These are phyloP conservation scores for Erpobdella octoculata DNA, from an alignment of 2,888 invertebrate species.

Conservation along the genomic window DNA sequence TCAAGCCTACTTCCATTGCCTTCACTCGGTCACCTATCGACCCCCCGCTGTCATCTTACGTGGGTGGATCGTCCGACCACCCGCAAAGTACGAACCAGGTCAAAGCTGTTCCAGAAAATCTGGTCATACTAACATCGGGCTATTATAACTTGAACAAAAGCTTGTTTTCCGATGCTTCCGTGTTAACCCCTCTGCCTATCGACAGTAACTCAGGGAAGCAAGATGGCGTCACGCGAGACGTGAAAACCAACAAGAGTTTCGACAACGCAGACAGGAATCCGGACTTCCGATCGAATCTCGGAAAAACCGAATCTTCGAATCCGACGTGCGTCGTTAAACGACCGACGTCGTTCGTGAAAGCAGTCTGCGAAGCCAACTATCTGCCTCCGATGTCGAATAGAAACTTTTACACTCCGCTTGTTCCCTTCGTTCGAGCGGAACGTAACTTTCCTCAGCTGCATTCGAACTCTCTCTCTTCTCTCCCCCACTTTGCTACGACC, in stretches of 20 bases:
- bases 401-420: slow-evolving; percentile 17
- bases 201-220: not conserved
- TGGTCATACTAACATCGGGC: not conserved
- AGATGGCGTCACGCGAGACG: not conserved
- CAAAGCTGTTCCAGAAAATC: not conserved
- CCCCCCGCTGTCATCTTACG: not conserved
- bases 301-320: not conserved
- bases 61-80: not conserved
- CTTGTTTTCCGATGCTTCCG: not conserved
- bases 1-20: slow-evolving; percentile 1
- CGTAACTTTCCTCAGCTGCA: not conserved
- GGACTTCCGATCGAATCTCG: not conserved
- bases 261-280: slow-evolving; percentile 22
- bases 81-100: not conserved
- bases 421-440: not conserved
- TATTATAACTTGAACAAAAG: too few relatives aligned
- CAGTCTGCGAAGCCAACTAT: not conserved
- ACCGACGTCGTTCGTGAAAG: slow-evolving; percentile 4
- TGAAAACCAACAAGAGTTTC: not conserved
- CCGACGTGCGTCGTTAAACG: not conserved
- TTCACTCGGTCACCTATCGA: slow-evolving; percentile 4
- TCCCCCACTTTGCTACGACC: not conserved
- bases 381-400: not conserved
- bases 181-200: not conserved
- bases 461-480: slow-evolving; percentile 8